Evolutionary conservation across 2,888 invertebrate genomes (phyloP).

Genomic region (Diaperis boleti): DNA sequence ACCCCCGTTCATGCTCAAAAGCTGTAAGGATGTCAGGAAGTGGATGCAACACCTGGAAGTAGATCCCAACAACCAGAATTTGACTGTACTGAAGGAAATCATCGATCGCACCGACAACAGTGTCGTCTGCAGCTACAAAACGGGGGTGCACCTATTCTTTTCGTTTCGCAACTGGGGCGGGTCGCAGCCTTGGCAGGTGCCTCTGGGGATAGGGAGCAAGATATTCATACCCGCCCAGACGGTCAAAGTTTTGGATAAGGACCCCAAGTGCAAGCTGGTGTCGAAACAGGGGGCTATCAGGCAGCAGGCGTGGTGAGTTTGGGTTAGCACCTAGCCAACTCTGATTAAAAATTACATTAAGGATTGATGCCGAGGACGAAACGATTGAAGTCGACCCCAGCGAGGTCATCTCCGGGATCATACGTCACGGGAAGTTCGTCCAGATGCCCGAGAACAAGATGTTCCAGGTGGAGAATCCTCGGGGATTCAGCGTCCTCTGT

Average conservation of each 20-base stretch:
- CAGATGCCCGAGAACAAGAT: conserved; percentile 28
- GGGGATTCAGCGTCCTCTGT: conserved; percentile 31
- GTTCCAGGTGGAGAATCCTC: conserved; percentile 26
- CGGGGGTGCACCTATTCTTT: conserved; percentile 34
- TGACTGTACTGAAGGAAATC: conserved; percentile 16
- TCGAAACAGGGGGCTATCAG: neutral
- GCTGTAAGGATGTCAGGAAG: conserved; percentile 1
- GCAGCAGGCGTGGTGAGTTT: conserved; percentile 20
- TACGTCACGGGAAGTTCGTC: conserved; percentile 35
- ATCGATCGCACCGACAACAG: conserved; percentile 8
- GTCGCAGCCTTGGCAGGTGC: conserved; percentile 31
- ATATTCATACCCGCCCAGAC: conserved; percentile 28
- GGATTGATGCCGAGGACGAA: conserved; percentile 37
- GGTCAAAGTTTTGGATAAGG: conserved; percentile 16
- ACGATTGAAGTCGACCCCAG: conserved; percentile 20
- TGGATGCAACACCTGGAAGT: conserved; percentile 31
- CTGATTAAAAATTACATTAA: conserved; percentile 12
- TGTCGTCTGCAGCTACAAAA: conserved; percentile 30
- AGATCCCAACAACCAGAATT: conserved; percentile 4
- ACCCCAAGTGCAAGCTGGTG: conserved; percentile 15
- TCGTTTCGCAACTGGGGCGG: conserved; percentile 19
- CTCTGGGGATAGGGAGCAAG: conserved; percentile 25
- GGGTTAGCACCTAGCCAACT: neutral
- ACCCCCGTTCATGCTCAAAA: conserved; percentile 25
- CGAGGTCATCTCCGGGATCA: conserved; percentile 28